Evolutionary conservation across 2,113 vertebrate species (phyloP).

Genomic region (Otolemur garnettii): DNA sequence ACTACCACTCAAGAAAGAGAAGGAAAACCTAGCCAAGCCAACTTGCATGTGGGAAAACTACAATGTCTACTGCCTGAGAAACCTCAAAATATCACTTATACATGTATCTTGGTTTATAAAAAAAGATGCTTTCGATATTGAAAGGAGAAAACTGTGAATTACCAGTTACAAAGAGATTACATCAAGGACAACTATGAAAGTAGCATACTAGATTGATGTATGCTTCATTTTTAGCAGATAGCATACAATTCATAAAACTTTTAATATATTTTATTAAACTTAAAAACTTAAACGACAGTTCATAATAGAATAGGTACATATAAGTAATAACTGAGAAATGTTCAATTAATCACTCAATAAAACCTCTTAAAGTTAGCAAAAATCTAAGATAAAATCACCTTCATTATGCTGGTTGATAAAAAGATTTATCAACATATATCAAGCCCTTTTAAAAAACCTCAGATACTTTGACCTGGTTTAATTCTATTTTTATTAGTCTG

Average conservation of each 20-base stretch:
- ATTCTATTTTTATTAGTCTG: conserved; percentile 1
- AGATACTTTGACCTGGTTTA: not conserved
- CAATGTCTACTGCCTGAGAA: conserved; percentile 27
- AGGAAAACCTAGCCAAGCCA: conserved; percentile 27
- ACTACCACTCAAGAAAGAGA: conserved; percentile 48
- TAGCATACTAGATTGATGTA: not conserved
- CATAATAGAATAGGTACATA: conserved; percentile 5
- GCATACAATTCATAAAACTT: not conserved
- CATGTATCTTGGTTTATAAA: conserved; percentile 40
- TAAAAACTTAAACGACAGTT: conserved; percentile 14
- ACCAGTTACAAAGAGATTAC: conserved; percentile 51
- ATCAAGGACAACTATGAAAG: not conserved
- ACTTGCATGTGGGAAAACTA: conserved; percentile 21
- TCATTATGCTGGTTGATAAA: not conserved
- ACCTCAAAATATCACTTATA: conserved; percentile 41
- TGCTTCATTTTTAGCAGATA: conserved; percentile 10
- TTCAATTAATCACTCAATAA: conserved; percentile 16
- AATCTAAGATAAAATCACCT: conserved; percentile 23
- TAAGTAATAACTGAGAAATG: conserved; percentile 31
- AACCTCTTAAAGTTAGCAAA: conserved; percentile 56
- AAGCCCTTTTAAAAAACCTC: conserved; percentile 37
- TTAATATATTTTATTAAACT: conserved; percentile 31
- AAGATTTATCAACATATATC: conserved; percentile 28
- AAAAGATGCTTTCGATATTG: conserved; percentile 3
- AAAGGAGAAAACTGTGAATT: conserved; percentile 57